Conservation (phyloP, 2,113 vertebrate species). For the Protobothrops flavoviridis region DNA sequence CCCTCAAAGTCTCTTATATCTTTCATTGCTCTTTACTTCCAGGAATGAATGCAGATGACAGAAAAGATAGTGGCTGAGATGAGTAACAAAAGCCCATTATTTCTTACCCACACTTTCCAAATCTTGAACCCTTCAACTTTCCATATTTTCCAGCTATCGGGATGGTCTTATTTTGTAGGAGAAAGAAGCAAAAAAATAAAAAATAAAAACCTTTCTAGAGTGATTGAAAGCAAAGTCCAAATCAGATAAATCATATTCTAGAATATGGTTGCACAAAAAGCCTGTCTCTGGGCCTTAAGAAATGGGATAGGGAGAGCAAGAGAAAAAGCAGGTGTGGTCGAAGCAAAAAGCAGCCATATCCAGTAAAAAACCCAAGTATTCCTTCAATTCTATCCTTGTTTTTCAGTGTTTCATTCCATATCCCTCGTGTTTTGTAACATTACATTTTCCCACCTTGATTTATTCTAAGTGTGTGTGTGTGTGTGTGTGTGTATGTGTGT, state of each 20-base stretch:
- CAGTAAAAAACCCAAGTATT: not conserved
- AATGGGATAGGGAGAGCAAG: not conserved
- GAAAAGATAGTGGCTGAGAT: not conserved
- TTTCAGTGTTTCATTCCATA: not conserved
- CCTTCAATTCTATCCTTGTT: not conserved
- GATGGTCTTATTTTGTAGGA: not conserved
- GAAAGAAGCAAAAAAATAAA: not conserved
- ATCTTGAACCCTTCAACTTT: not conserved
- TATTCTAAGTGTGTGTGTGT: too few relatives aligned
- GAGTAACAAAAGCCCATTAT: not conserved
- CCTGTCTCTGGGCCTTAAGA: not conserved
- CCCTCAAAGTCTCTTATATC: not conserved
- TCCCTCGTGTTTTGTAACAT: not conserved
- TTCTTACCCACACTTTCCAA: not conserved
- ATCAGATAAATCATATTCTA: not conserved
- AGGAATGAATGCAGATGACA: constrained; percentile 16
- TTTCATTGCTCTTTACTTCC: not conserved
- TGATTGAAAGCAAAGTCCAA: constrained; percentile 19
- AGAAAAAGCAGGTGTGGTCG: not conserved
- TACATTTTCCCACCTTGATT: not conserved
- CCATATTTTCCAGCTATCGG: not conserved
- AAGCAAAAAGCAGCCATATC: not conserved
- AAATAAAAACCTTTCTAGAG: not conserved
- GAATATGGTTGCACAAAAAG: not conserved
- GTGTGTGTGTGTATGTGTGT: too few relatives aligned